Conservation (phyloP, 2,113 vertebrate species). For the Salvelinus namaycush region DNA sequence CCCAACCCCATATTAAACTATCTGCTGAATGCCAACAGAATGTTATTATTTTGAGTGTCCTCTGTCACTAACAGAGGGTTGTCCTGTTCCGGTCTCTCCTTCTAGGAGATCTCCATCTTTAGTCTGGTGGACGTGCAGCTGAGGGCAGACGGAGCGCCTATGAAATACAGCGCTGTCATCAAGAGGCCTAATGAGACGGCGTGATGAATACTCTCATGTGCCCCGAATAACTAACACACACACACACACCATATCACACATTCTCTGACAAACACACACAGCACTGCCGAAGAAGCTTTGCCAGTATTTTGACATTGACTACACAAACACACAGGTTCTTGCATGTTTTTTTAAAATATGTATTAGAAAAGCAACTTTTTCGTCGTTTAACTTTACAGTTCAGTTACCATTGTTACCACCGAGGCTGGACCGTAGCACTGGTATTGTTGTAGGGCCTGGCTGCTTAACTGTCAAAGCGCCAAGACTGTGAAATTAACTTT, state of each 20-base stretch:
- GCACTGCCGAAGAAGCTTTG: too few relatives aligned
- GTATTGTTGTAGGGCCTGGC: not conserved
- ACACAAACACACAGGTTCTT: slow-evolving; percentile 6
- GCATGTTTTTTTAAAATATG: slow-evolving; percentile 4
- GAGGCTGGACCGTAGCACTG: not conserved
- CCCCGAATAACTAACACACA: not conserved
- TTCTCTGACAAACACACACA: not conserved
- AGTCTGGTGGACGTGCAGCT: slow-evolving; percentile 81
- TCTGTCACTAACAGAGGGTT: not conserved
- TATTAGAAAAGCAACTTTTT: not conserved
- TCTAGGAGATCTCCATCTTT: slow-evolving; percentile 83
- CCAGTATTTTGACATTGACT: not conserved
- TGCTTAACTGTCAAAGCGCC: not conserved
- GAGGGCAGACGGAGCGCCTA: slow-evolving; percentile 64
- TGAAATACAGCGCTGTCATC: slow-evolving; percentile 84
- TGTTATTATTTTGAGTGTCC: not conserved
- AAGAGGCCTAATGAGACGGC: slow-evolving; percentile 65
- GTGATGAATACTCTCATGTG: slow-evolving; percentile 4
- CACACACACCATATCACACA: not conserved
- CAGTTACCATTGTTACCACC: not conserved
- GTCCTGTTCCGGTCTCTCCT: slow-evolving; percentile 14
- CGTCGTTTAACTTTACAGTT: not conserved
- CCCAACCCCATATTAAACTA: too few relatives aligned
- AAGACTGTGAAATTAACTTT: not conserved
- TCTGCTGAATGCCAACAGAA: too few relatives aligned